A percentile compares a stretch with the other conserved stretches of the same genome.
Evolutionary conservation across 2,797 vertebrate species (phyloP).

Genomic region (Cossypha dichroa): DNA sequence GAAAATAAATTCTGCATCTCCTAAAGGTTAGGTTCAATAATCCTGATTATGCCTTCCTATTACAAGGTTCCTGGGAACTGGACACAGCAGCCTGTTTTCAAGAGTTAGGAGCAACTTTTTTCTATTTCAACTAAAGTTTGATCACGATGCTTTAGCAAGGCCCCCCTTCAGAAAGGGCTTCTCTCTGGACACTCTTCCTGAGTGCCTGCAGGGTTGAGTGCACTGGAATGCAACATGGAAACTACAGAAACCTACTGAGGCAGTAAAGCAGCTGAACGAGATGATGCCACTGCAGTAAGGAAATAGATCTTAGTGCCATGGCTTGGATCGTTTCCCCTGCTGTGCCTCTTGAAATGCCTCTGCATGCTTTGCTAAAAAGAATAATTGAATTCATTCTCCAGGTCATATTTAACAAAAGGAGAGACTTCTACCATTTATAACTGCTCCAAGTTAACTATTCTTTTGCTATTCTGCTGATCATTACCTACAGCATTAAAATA

Average conservation of each 20-base stretch:
- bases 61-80: background rate
- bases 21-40: background rate
- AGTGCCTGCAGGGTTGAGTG: background rate
- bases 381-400: background rate
- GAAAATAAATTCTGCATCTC: background rate
- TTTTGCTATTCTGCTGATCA: background rate
- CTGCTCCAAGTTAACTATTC: background rate
- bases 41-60: background rate
- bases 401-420: background rate
- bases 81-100: background rate
- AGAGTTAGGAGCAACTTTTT: background rate
- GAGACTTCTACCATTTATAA: background rate
- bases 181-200: background rate
- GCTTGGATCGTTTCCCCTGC: background rate
- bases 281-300: background rate
- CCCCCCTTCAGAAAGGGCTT: background rate
- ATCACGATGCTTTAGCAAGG: background rate
- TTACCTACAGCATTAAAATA: background rate
- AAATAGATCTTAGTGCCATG: background rate
- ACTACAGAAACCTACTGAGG: background rate
- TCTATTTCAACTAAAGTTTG: background rate
- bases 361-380: background rate
- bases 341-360: background rate
- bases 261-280: background rate
- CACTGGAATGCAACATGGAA: background rate